Percentiles rank a stretch among this genome's conserved stretches.
Evolutionary conservation across 1,140 invertebrate genomes (phyloP).

Genomic region (Pogonomyrmex barbatus): DNA sequence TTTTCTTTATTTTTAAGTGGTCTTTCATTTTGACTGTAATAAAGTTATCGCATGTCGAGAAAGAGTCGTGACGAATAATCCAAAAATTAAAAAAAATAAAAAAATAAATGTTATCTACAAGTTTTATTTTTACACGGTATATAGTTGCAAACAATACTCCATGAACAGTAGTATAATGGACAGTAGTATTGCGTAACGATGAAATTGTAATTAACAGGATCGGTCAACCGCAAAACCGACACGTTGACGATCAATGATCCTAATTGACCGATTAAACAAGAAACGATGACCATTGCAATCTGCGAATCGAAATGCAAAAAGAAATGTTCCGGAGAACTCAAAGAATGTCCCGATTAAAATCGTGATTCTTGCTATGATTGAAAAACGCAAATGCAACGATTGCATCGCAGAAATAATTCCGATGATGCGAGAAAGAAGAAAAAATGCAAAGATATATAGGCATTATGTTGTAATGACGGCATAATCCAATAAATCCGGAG

Average conservation of each 20-base stretch:
- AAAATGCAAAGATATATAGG: not conserved
- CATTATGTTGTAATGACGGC: not conserved
- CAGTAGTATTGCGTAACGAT: conserved; percentile 6
- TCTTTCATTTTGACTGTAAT: not conserved
- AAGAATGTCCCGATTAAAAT: conserved; percentile 74
- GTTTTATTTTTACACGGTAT: not conserved
- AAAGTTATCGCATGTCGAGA: not conserved
- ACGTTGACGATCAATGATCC: conserved; percentile 30
- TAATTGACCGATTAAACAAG: conserved; percentile 49
- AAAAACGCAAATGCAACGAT: conserved; percentile 7
- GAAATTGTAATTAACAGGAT: conserved; percentile 49
- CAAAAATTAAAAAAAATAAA: not conserved
- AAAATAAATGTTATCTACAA: not conserved
- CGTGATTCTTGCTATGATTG: conserved; percentile 13
- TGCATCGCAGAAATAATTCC: conserved; percentile 14
- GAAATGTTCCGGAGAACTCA: conserved; percentile 29
- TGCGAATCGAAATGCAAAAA: not conserved
- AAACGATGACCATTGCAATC: not conserved
- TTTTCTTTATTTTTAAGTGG: not conserved
- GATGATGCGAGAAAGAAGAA: not conserved
- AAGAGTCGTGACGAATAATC: not conserved
- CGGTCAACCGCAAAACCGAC: conserved; percentile 40
- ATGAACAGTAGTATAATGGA: not conserved
- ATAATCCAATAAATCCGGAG: not conserved
- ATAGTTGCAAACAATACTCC: not conserved